Conservation (phyloP, 64 coral and sea anemone species). For the Pachyseris speciosa region DNA sequence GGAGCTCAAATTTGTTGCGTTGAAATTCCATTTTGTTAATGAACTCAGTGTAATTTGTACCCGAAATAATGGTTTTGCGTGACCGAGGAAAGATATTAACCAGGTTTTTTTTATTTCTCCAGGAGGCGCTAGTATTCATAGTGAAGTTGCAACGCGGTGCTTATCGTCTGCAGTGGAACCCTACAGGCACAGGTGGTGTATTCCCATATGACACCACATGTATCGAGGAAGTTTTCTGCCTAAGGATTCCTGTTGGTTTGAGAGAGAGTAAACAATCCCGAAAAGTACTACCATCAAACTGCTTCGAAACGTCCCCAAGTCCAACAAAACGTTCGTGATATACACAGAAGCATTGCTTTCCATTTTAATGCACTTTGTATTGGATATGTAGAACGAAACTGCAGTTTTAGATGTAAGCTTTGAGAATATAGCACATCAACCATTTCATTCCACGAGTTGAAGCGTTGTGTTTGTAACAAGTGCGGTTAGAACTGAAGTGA, state of each 20-base stretch:
- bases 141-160: not conserved
- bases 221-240: not conserved
- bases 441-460: too few relatives aligned
- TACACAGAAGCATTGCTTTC: too few relatives aligned
- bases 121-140: not conserved
- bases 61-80: too few relatives aligned
- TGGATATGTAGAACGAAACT: not conserved
- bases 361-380: not conserved
- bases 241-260: not conserved
- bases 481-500: too few relatives aligned
- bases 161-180: not conserved
- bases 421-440: not conserved
- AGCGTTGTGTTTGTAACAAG: too few relatives aligned
- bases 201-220: not conserved
- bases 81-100: too few relatives aligned
- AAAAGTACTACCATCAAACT: not conserved
- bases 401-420: not conserved
- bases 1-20: too few relatives aligned
- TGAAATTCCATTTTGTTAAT: too few relatives aligned
- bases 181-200: not conserved
- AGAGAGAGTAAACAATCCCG: not conserved
- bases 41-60: too few relatives aligned
- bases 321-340: too few relatives aligned
- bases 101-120: not conserved
- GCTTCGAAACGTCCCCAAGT: not conserved